Percentiles rank a stretch among this genome's conserved stretches.
These are phyloP conservation scores for Didymodactylos carnosus DNA, from an alignment of 2,888 invertebrate species.

Conservation along the genomic window DNA sequence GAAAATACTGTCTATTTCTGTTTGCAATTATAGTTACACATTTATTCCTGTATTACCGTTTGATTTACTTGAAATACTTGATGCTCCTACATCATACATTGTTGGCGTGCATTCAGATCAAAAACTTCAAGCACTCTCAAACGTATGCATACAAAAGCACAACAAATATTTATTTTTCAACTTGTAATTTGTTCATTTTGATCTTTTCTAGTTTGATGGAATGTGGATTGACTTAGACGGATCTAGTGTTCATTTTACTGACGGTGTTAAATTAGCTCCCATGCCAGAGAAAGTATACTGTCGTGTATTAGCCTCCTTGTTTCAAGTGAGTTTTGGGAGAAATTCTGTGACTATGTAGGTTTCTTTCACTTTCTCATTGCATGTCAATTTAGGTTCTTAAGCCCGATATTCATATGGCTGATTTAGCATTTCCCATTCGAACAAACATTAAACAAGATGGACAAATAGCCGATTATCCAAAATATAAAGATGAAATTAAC, in stretches of 20 bases:
- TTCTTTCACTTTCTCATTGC: no score
- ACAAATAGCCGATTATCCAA: background rate
- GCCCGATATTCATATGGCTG: slow-evolving; percentile 65
- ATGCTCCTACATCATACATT: slow-evolving; percentile 88
- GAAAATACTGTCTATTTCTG: background rate
- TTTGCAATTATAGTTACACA: slow-evolving; percentile 56
- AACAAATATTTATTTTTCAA: slow-evolving; percentile 42
- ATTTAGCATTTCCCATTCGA: slow-evolving; percentile 65
- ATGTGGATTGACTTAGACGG: slow-evolving; percentile 88
- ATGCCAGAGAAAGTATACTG: background rate
- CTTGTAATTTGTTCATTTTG: slow-evolving; percentile 6
- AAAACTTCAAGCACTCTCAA: slow-evolving; percentile 39
- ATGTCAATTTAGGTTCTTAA: slow-evolving; percentile 47
- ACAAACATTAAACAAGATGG: slow-evolving; percentile 31
- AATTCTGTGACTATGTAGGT: no score
- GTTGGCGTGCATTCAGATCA: slow-evolving; percentile 76
- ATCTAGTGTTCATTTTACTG: slow-evolving; percentile 76
- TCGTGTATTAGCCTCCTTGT: background rate
- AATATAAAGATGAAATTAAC: background rate
- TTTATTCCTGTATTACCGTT: slow-evolving; percentile 87
- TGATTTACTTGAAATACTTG: slow-evolving; percentile 70
- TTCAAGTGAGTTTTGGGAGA: background rate
- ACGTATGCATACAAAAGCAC: slow-evolving; percentile 71
- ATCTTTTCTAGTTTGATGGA: slow-evolving; percentile 62
- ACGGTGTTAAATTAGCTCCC: slow-evolving; percentile 43